phyloP scores from a whole-genome alignment of 2,888 invertebrate genomes.

The Rhamphomyia laevipes region DNA sequence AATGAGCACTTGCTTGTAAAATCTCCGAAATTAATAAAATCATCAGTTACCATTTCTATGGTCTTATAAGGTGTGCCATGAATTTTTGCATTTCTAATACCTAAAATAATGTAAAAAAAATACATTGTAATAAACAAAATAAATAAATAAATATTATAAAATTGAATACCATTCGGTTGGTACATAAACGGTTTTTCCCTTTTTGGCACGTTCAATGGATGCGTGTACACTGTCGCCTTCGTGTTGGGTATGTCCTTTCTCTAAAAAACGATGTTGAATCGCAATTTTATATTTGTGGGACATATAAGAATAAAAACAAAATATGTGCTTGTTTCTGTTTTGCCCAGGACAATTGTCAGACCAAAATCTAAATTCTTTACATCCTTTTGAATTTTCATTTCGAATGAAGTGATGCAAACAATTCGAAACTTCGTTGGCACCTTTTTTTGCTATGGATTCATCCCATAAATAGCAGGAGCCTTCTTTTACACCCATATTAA shows the following conservation, averaged over 20 bases:
- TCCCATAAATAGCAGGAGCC: no score
- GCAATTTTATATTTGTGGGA: constrained; percentile 15
- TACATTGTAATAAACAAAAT: no score
- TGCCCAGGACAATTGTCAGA: constrained; percentile 22
- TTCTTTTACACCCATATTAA: no score
- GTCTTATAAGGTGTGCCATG: not conserved
- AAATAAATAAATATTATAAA: no score
- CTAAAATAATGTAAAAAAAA: not conserved
- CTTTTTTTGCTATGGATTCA: not conserved
- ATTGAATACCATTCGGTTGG: no score
- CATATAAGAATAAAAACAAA: constrained; percentile 17
- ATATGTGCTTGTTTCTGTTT: constrained; percentile 20
- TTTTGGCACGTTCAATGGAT: constrained; percentile 15
- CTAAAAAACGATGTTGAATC: constrained; percentile 20
- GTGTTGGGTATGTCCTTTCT: constrained; percentile 21
- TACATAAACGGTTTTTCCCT: constrained; percentile 11
- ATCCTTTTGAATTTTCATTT: constrained; percentile 8
- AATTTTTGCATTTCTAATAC: not conserved
- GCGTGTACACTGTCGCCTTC: constrained; percentile 22
- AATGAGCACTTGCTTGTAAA: no score
- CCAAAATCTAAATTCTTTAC: constrained; percentile 19
- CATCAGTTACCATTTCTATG: not conserved
- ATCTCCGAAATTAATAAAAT: not conserved
- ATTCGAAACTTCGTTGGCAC: not conserved
- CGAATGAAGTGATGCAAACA: not conserved